A percentile compares a stretch with the other conserved stretches of the same genome.
Conservation (phyloP, 2,888 invertebrate species). For the Diarsia brunnea region DNA sequence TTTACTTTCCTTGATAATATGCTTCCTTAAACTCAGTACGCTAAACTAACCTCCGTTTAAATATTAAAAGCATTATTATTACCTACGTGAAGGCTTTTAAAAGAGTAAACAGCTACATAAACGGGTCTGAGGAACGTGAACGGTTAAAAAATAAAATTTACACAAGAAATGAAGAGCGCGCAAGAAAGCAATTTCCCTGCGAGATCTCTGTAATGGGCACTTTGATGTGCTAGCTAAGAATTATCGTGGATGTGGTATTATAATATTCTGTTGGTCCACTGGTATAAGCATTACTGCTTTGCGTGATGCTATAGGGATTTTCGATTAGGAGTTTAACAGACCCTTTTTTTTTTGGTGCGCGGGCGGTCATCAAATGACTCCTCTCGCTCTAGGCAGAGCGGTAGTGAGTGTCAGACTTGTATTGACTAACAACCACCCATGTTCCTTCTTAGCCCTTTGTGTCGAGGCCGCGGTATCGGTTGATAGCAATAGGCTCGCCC, state of each 20-base stretch:
- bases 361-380: too few species aligned
- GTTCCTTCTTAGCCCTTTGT: too few species aligned
- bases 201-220: constrained; percentile 80
- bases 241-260: constrained; percentile 60
- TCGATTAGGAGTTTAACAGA: too few species aligned
- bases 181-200: constrained; percentile 81
- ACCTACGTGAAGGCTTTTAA: constrained; percentile 37
- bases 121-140: constrained; percentile 67
- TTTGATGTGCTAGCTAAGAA: constrained; percentile 55
- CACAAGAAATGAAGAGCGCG: constrained; percentile 82
- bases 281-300: too few species aligned
- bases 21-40: background rate
- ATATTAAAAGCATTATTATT: constrained; percentile 40
- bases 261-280: background rate
- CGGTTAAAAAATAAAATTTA: constrained; percentile 83
- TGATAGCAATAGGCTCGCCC: background rate
- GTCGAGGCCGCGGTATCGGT: too few species aligned
- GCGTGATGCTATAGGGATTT: too few species aligned
- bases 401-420: too few species aligned
- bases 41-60: constrained; percentile 5
- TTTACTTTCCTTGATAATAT: background rate
- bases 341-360: too few species aligned
- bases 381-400: too few species aligned
- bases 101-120: constrained; percentile 59
- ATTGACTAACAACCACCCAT: too few species aligned